Evolutionary conservation across 2,888 invertebrate genomes (phyloP), one percentile per base, ranked within the genome.

Genomic region (Aphidius colemani): DNA sequence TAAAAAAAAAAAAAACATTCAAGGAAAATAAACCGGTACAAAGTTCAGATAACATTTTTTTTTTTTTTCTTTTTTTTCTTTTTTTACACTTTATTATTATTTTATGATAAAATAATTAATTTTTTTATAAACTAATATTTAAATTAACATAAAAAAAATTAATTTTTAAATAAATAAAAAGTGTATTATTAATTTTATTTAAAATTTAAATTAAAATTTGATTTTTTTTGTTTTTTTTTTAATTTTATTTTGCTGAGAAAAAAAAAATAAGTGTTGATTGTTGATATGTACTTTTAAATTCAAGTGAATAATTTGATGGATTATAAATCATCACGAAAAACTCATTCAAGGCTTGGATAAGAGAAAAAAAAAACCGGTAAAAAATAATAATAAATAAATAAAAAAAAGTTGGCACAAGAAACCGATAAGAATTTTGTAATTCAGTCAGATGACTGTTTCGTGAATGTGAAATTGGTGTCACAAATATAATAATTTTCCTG

Each of bases 41-140:
- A 30, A 30, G 30, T 30, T 30, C 30, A 30, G 5, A 18, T 18
- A 18, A 18, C 13, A 18, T 18, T 18, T 18, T 30, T 30, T 30
- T 30, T 30, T 30, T 30, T 30, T 30, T 18, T 18, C 18, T 18
- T 18, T 18, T 18, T n/a, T n/a, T n/a, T n/a, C n/a, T n/a, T 30
- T 64, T 63, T 62, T 55, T 55, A 53, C 13, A 39, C 30, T 6
- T 48, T 46, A 39, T 44, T 45, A n/a, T 56, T 46, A 11, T 45
- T n/a, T 43, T 9, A 9, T 64, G 5, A n/a, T 66, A 50, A 59
- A 46, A 51, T 61, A 51, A 9, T 57, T 51, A 55, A 9, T 57
- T 51, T 51, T 18, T 50, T 59, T 59, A 39, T 13, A 50, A 13
- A 45, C 7, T 49, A 49, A 49, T 49, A 11, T 18, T 18, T 18